Conservation (phyloP, 1,140 invertebrate genomes). For the Hormaphis cornu region DNA sequence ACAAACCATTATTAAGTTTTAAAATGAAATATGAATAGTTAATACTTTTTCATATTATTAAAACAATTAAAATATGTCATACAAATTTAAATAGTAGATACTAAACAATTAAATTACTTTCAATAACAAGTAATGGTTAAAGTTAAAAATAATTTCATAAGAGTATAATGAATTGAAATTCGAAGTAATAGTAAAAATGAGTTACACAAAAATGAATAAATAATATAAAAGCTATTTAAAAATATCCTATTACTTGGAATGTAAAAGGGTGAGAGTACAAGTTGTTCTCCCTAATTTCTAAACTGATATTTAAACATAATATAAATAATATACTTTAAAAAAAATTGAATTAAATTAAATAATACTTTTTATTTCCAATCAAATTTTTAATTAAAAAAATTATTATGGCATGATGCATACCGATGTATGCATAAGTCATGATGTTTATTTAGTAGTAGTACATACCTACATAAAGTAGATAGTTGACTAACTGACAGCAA, state of each 20-base stretch:
- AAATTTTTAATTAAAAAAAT: background rate
- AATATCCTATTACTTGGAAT: constrained; percentile 17
- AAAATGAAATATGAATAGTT: too few species aligned
- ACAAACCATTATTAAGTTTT: too few species aligned
- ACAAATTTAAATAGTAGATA: background rate
- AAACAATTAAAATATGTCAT: too few species aligned
- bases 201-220: background rate
- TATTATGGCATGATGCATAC: background rate
- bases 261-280: background rate
- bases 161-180: background rate
- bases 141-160: background rate
- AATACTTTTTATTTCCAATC: background rate
- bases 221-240: background rate
- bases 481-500: background rate
- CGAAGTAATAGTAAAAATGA: background rate
- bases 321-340: background rate
- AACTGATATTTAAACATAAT: background rate
- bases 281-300: background rate
- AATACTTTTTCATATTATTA: too few species aligned
- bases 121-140: background rate
- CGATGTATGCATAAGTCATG: too few species aligned
- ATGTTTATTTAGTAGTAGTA: background rate
- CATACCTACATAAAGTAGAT: background rate
- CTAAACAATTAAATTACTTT: background rate
- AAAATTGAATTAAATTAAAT: constrained; percentile 7